Evolutionary conservation across 2,888 invertebrate genomes (phyloP), one percentile per base, ranked within the genome.

Genomic region (Gonocerus acuteangulatus): DNA sequence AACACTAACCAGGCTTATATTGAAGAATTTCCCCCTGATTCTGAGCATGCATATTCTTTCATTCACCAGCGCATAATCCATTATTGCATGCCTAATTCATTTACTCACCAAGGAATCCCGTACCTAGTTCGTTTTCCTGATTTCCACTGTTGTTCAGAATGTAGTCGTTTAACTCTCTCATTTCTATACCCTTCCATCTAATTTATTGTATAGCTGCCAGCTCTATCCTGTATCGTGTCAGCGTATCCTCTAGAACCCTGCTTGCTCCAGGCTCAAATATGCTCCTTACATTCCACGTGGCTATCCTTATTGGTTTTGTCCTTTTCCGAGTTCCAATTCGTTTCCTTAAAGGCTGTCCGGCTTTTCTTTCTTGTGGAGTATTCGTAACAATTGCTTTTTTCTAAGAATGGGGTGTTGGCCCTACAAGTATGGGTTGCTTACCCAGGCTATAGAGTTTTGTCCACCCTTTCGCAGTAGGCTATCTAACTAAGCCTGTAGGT

Each of bases 281-380:
- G 36, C 48, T 59, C 39, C 48, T 34, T 15, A 59, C 59, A 39
- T 59, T 58, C 58, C 48, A 58, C 7, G 58, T 58, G 11, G 58
- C 58, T 4, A 58, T 13, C 11, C 1, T 47, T n/a, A 47, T 32
- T 13, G 18, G 15, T 16, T 45, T 34, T 44, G 22, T 45, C 15
- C 39, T 3, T 36, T 36, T 3, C 4, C 2, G 39, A 36, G 2
- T 36, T 36, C 39, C 39, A 36, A 15, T 13, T 36, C 39, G 2
- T 36, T 36, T 36, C 13, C 7, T 2, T 36, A 4, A 36, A 36
- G 2, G 15, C 39, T 36, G 7, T 36, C 39, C 39, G 15, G 2
- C 2, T 36, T 36, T 36, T 15, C 39, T 36, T 36, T n/a, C n/a
- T 36, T n/a, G 39, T n/a, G 39, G 13, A 36, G 2, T n/a, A n/a